phyloP scores from a whole-genome alignment of 2,888 invertebrate genomes.

The Trachelus stipa region DNA sequence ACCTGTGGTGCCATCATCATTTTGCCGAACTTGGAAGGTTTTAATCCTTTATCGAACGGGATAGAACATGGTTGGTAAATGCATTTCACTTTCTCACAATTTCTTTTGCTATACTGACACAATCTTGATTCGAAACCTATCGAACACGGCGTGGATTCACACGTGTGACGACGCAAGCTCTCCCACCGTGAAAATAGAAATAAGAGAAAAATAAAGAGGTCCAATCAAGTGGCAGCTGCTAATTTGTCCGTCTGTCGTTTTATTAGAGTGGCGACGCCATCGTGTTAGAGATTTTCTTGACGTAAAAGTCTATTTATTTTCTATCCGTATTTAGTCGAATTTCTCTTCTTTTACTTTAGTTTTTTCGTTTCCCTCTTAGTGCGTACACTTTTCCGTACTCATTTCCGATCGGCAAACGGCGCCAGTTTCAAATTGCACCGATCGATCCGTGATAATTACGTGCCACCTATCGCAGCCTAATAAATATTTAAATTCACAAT shows the following conservation, averaged over 20 bases:
- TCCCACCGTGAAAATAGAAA: background rate
- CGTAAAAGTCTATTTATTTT: background rate
- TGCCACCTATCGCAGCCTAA: background rate
- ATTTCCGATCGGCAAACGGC: no score
- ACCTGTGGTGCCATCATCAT: slow-evolving; percentile 64
- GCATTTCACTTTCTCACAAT: background rate
- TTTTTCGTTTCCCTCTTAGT: background rate
- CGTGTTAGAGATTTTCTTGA: background rate
- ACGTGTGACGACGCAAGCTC: background rate
- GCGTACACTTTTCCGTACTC: no score
- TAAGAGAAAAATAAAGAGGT: background rate
- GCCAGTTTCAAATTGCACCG: background rate
- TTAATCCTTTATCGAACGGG: slow-evolving; percentile 11
- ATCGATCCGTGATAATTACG: background rate
- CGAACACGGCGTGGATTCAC: background rate
- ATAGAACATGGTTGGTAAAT: background rate
- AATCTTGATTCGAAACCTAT: background rate
- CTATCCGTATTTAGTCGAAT: background rate
- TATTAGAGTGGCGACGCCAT: background rate
- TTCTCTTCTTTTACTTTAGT: background rate
- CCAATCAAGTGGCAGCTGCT: slow-evolving; percentile 4
- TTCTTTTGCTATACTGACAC: background rate
- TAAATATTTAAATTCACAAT: background rate
- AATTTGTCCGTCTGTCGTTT: slow-evolving; percentile 2
- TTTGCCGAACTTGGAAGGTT: slow-evolving; percentile 22